A percentile compares a stretch with the other conserved stretches of the same genome.
These are phyloP conservation scores for Papilio dardanus DNA, from an alignment of 1,140 invertebrate species.

Conservation along the genomic window DNA sequence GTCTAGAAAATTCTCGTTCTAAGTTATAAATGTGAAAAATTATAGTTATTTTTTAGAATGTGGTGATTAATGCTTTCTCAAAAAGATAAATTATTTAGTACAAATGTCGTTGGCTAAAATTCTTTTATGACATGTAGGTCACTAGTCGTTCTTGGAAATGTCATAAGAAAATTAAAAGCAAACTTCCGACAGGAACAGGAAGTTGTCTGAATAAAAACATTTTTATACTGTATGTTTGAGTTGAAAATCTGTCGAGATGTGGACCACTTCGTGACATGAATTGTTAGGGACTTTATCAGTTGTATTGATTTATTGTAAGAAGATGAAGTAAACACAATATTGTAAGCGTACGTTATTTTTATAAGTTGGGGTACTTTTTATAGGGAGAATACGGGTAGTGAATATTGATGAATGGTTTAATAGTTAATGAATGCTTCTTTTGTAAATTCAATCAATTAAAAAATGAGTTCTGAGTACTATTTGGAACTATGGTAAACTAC, in stretches of 20 bases:
- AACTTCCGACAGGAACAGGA: background rate
- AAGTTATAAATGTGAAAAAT: background rate
- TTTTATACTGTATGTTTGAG: no score
- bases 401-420: background rate
- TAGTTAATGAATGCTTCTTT: background rate
- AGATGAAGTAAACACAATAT: background rate
- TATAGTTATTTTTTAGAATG: background rate
- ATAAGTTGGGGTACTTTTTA: background rate
- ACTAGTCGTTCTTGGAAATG: background rate
- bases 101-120: background rate
- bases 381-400: background rate
- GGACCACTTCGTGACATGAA: background rate
- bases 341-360: background rate
- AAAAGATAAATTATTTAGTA: background rate
- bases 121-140: background rate
- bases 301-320: slow-evolving; percentile 5
- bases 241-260: background rate
- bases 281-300: background rate
- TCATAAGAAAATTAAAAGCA: background rate
- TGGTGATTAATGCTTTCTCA: no score
- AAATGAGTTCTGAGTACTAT: no score
- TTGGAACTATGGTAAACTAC: no score
- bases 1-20: background rate
- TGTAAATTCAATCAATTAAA: no score
- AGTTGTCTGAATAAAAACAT: no score